Conservation (phyloP, 2,888 invertebrate genomes). For the Diaperis boleti region DNA sequence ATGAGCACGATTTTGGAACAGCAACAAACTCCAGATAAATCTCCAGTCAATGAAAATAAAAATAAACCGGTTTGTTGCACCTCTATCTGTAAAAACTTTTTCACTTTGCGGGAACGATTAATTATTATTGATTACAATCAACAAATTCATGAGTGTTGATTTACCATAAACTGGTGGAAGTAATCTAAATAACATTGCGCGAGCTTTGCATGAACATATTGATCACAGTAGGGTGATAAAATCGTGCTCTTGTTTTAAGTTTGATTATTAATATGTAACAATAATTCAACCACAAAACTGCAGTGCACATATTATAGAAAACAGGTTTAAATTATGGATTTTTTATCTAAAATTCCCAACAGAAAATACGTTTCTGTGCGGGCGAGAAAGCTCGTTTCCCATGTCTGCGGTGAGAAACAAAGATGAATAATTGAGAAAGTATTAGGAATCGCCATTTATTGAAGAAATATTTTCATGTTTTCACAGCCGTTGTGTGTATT, state of each 20-base stretch:
- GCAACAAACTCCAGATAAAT: too few species aligned
- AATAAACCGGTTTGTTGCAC: too few species aligned
- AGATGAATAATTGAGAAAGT: constrained; percentile 18
- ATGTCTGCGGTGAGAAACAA: constrained; percentile 4
- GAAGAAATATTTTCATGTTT: constrained; percentile 15
- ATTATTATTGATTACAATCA: constrained; percentile 33
- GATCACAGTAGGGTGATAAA: constrained; percentile 20
- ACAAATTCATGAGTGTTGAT: constrained; percentile 32
- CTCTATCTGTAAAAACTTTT: too few species aligned
- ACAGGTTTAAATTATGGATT: constrained; percentile 2
- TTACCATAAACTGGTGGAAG: constrained; percentile 25
- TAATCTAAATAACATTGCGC: constrained; percentile 31
- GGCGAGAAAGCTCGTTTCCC: constrained; percentile 9
- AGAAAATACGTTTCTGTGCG: constrained; percentile 6
- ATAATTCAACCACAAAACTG: neutral
- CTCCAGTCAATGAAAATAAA: constrained; percentile 13
- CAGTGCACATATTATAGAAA: constrained; percentile 3
- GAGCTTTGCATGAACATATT: constrained; percentile 16
- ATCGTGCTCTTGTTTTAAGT: constrained; percentile 19
- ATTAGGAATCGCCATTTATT: constrained; percentile 14
- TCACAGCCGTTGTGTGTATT: neutral
- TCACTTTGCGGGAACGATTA: constrained; percentile 19
- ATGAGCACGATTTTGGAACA: constrained; percentile 3
- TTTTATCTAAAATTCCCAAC: constrained; percentile 15
- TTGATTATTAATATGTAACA: constrained; percentile 19